A percentile compares a stretch with the other conserved stretches of the same genome.
These are phyloP conservation scores for Lithosia quadra DNA, from an alignment of 2,888 invertebrate species.

Conservation along the genomic window DNA sequence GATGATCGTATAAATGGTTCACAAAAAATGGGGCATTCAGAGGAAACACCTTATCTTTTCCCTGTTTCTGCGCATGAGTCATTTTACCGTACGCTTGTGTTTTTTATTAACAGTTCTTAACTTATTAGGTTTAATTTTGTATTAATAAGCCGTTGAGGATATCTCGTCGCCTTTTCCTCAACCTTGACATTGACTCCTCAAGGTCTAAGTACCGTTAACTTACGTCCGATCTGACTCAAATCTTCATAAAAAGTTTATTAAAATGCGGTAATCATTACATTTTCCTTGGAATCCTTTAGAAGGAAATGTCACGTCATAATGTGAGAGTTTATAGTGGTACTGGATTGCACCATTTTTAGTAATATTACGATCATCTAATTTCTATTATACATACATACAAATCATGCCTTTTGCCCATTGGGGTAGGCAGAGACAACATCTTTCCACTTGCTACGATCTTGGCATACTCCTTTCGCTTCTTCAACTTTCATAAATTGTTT, in stretches of 20 bases:
- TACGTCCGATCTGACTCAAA: constrained; percentile 41
- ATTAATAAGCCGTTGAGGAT: constrained; percentile 4
- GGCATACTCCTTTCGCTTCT: no score
- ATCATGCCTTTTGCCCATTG: no score
- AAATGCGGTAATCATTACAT: constrained; percentile 26
- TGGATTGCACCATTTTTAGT: constrained; percentile 10
- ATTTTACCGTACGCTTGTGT: constrained; percentile 6
- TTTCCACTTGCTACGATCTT: no score
- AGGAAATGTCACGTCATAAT: constrained; percentile 38
- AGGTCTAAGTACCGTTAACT: constrained; percentile 49
- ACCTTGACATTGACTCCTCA: constrained; percentile 49
- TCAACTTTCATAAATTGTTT: no score
- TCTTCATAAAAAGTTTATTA: constrained; percentile 33
- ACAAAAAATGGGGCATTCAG: constrained; percentile 14
- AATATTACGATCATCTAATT: neutral
- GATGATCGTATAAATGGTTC: neutral
- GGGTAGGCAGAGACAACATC: no score
- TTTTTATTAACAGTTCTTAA: constrained; percentile 3
- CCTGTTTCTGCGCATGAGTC: constrained; percentile 6
- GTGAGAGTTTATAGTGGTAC: neutral
- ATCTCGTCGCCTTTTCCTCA: constrained; percentile 41
- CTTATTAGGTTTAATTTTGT: neutral
- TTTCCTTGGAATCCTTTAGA: constrained; percentile 40
- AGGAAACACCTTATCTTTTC: constrained; percentile 2
- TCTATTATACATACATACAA: neutral